Evolutionary conservation across 2,113 vertebrate species (phyloP), one percentile per base, ranked within the genome.

Genomic region (Aspidoscelis tigris): DNA sequence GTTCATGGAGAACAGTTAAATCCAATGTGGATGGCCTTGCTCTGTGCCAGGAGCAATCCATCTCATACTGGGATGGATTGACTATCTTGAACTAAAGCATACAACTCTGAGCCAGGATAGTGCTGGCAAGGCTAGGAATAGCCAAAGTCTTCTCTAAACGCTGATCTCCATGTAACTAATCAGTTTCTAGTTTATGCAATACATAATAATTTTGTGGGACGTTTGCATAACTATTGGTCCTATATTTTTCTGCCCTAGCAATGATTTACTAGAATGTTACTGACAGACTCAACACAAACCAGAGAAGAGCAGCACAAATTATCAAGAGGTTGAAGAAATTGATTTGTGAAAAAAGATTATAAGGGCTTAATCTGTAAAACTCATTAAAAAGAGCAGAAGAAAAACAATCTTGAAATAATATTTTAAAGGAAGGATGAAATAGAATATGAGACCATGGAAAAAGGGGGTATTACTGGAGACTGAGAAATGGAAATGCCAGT

Each of bases 291-390:
- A 90, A 87, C 91, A 66, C 88, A 90, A 90, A 89, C 92, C 88
- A 92, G 92, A 94, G 87, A 86, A 92, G 68, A 93, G 90, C 85
- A 93, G 87, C 89, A 21, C 74, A 78, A 94, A 93, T 91, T 89
- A 94, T 94, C 91, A 94, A 90, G 91, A 89, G 90, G 92, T 78
- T 72, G 64, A 86, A 92, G 50, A 73, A 89, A 94, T 91, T 93
- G 89, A 93, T 94, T 93, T 89, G 89, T 91, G 91, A 93, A 83
- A 88, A 77, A 93, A 93, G 92, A 94, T 94, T 94, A 94, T 93
- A 94, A 92, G 89, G 91, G 90, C 91, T 89, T 92, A 93, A 91
- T 92, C 90, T 93, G 86, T 74, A 89, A 90, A 94, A 90, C 92
- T 89, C 88, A 90, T 92, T 94, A 93, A 92, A 86, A 90, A 86